A percentile compares a stretch with the other conserved stretches of the same genome.
phyloP scores from a whole-genome alignment of 2,888 invertebrate genomes.

The Aricia artaxerxes region DNA sequence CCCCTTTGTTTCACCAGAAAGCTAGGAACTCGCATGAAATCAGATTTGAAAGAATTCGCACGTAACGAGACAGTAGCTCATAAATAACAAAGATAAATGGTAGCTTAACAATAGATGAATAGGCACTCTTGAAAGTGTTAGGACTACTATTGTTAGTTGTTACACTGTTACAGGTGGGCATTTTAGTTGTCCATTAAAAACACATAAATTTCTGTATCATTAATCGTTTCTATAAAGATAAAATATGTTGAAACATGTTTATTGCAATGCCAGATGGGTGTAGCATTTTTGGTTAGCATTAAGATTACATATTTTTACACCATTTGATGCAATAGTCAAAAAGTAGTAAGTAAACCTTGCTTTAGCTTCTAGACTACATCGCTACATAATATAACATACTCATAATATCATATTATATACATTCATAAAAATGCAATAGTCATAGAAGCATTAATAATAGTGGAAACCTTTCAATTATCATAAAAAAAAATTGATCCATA shows the following conservation, averaged over 20 bases:
- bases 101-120: slow-evolving; percentile 74
- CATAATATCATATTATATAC: no score
- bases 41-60: slow-evolving; percentile 51
- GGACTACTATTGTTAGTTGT: slow-evolving; percentile 3
- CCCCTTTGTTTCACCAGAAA: neutral
- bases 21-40: slow-evolving; percentile 40
- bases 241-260: neutral
- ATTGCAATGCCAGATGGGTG: neutral
- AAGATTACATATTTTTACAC: no score
- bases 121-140: slow-evolving; percentile 38
- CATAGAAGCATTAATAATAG: no score
- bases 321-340: neutral
- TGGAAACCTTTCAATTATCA: no score
- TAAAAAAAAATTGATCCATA: neutral
- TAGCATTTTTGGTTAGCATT: neutral
- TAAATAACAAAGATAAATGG: slow-evolving; percentile 79
- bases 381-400: no score
- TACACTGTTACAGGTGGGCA: slow-evolving; percentile 17
- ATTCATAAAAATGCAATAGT: no score
- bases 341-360: neutral
- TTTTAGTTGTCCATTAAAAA: slow-evolving; percentile 21
- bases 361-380: no score
- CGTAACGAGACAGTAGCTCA: slow-evolving; percentile 64
- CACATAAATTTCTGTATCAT: slow-evolving; percentile 10
- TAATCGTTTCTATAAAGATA: neutral